Evolutionary conservation across 2,797 vertebrate species (phyloP).

Genomic region (Sphenodon punctatus): DNA sequence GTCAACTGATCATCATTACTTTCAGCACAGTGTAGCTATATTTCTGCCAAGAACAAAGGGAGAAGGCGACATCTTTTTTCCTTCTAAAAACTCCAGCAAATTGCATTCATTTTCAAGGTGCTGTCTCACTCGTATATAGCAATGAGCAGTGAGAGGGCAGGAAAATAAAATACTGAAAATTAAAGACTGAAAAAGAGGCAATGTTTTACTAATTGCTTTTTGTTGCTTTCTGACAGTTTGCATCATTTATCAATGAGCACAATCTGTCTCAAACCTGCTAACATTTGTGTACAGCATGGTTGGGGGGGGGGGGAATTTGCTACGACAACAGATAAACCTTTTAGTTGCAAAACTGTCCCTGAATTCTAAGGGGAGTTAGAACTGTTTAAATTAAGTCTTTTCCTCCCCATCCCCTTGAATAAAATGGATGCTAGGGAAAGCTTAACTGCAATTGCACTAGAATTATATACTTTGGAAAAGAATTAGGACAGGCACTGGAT

Average conservation of each 20-base stretch:
- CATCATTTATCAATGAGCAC: conserved; percentile 1
- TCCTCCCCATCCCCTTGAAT: neutral
- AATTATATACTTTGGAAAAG: neutral
- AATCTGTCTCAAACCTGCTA: conserved; percentile 40
- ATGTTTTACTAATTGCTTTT: conserved; percentile 66
- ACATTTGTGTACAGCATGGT: neutral
- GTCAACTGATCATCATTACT: conserved; percentile 23
- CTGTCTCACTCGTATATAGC: conserved; percentile 51
- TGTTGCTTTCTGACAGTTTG: conserved; percentile 35
- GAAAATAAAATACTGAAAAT: conserved; percentile 10
- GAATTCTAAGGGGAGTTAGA: too few relatives aligned
- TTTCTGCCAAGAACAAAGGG: conserved; percentile 53
- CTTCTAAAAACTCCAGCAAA: conserved; percentile 50
- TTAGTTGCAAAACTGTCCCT: neutral
- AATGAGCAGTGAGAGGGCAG: conserved; percentile 9
- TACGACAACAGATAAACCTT: neutral
- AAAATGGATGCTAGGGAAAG: neutral
- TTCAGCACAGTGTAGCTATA: conserved; percentile 9
- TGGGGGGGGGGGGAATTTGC: conserved; percentile 1
- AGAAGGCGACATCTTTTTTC: conserved; percentile 13
- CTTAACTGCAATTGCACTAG: neutral
- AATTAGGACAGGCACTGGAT: neutral
- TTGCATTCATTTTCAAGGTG: conserved; percentile 64
- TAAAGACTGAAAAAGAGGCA: conserved; percentile 49
- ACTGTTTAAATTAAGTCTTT: neutral